Evolutionary conservation across 2,113 vertebrate species (phyloP).

Genomic region (Prinia subflava): DNA sequence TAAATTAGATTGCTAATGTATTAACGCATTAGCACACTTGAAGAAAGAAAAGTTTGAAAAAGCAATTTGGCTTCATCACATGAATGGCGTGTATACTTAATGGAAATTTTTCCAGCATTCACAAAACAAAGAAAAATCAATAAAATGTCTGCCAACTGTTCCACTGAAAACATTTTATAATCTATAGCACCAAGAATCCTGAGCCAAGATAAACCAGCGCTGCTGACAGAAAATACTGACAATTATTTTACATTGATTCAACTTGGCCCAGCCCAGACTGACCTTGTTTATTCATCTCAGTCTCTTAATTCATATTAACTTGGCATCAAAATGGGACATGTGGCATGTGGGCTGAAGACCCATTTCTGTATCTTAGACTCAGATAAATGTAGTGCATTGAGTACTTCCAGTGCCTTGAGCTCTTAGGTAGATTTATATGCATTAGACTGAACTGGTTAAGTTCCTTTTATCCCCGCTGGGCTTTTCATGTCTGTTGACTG

Average conservation of each 20-base stretch:
- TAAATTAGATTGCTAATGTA: conserved; percentile 3
- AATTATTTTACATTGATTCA: conserved; percentile 73
- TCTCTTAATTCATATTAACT: conserved; percentile 74
- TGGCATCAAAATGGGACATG: conserved; percentile 69
- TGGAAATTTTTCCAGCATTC: conserved; percentile 69
- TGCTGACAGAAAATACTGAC: conserved; percentile 76
- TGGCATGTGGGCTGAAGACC: conserved; percentile 70
- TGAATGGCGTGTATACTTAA: conserved; percentile 41
- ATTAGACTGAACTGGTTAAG: conserved; percentile 79
- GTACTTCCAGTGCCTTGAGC: conserved; percentile 73
- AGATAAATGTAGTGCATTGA: conserved; percentile 62
- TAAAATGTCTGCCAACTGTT: conserved; percentile 66
- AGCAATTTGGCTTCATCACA: conserved; percentile 28
- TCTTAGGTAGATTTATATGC: conserved; percentile 82
- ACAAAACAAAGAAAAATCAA: conserved; percentile 73
- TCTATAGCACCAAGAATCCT: conserved; percentile 51
- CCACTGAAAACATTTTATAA: conserved; percentile 69
- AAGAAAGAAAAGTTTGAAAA: conserved; percentile 39
- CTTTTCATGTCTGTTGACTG: conserved; percentile 79
- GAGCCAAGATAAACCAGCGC: conserved; percentile 70
- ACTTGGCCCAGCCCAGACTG: conserved; percentile 70
- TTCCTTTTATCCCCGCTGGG: conserved; percentile 79
- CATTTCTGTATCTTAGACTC: conserved; percentile 70
- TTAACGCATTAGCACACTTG: background rate
- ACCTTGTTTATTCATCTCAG: conserved; percentile 78